Evolutionary conservation across 2,888 invertebrate species (phyloP), one percentile per base, ranked within the genome.

Genomic region (Cremastinae sp.): DNA sequence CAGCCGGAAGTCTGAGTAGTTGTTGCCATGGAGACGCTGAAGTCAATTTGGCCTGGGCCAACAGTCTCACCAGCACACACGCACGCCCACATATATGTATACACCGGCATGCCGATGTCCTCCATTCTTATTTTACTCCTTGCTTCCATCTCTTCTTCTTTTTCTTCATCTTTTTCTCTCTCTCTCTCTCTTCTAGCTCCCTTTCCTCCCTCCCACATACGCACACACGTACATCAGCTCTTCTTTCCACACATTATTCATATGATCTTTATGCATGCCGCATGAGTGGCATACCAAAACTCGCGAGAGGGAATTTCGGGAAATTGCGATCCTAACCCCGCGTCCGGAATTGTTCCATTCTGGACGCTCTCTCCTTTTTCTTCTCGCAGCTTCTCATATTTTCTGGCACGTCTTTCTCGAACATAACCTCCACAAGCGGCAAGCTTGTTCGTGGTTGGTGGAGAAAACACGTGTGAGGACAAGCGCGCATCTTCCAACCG

Each of bases 31-130:
- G 91, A 90, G 90, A 91, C 91, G 90, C 90, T 88, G 90, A 86
- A 91, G 91, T 91, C 91, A 91, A 91, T 91, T 91, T 91, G 91
- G 91, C 91, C 91, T 87, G 88, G 88, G 88, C 87, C 87, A 87
- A 87, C 87, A 87, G 86, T 87, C 84, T 86, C 86, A 76, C 74
- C 74, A 73, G 65, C 74, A 70, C 59, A 74, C 59, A 82, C 78
- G 86, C 85, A 87, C 86, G 85, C 87, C 84, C n/a, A n/a, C n/a
- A n/a, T n/a, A n/a, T n/a, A n/a, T n/a, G n/a, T n/a, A n/a, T n/a
- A n/a, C n/a, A 74, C 59, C 83, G 79, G 86, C 85, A 87, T 86
- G 85, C 87, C 84, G 86, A 86, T 87, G 84, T 84, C 84, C 84
- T 64, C 69, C 22, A 20, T 49, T 1, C 7, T 12, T 58, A 70